Base-by-base conservation (phyloP, 2,797 vertebrate genomes). In the Anguilla pacifica region DNA sequence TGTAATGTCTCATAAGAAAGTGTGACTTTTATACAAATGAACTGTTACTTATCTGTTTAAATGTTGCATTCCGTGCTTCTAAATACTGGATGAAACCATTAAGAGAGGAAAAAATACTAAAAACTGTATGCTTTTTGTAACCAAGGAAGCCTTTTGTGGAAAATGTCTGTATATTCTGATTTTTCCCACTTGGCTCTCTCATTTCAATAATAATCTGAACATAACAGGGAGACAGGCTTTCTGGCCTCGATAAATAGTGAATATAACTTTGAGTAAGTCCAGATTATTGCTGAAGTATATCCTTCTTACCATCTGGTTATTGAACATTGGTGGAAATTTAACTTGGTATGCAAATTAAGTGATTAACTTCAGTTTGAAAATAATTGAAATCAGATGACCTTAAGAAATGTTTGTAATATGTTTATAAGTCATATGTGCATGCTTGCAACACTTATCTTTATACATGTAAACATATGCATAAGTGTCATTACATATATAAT, bases 221-320 rank as follows among this genome's bases (percentile, higher is more conserved):
- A 43, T 19, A 39, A 79, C 2, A 46, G 43, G 28, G 31, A 25
- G 6, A 10, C 70, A 11, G 31, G 17, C 15, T 77, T 77, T 11
- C 31, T 74, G 72, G 72, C 72, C 72, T 74, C 17, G 72, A 5
- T 72, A 72, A 72, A 35, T 31, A 72, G 70, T 72, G 70, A 72
- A 72, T 72, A 31, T 72, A 72, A 72, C n/a, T 64, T 64, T 28
- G n/a, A 31, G 28, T 72, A 35, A 72, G 10, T 35, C 6, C 61
- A 31, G 70, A 72, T 72, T 35, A 31, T 72, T 72, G 70, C 70
- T 31, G n/a, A 53, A 53, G 25, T n/a, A 70, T 70, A 70, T 70
- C 64, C 25, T 28, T 9, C 64, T 74, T 74, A 1, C 13, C 13
- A 35, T 15, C 70, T 31, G 9, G 31, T 31, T 13, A 39, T 31